Conservation (phyloP, 1,140 invertebrate species). For the Epicauta chinensis region DNA sequence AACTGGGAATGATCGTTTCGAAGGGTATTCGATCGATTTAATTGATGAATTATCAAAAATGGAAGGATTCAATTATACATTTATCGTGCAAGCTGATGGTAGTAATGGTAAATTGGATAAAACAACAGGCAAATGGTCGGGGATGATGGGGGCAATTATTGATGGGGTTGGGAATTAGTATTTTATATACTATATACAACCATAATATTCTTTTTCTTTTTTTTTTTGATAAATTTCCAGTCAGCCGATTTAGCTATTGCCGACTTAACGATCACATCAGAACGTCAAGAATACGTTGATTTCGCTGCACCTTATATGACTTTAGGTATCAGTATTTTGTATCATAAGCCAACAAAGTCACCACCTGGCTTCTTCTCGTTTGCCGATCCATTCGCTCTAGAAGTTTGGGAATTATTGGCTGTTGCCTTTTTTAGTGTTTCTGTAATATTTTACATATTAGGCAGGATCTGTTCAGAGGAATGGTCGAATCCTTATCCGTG, state of each 20-base stretch:
- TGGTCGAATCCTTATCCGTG: constrained; percentile 78
- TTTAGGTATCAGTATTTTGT: constrained; percentile 78
- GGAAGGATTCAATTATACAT: constrained; percentile 79
- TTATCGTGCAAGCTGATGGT: constrained; percentile 66
- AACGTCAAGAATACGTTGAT: constrained; percentile 79
- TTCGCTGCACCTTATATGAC: constrained; percentile 88
- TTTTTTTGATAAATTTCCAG: constrained; percentile 9
- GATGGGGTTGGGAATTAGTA: constrained; percentile 19
- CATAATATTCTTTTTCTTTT: neutral
- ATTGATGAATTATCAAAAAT: constrained; percentile 65
- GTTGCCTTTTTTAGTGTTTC: constrained; percentile 71
- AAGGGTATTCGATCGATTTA: constrained; percentile 74
- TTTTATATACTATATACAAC: too few species aligned
- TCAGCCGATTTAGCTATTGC: constrained; percentile 70
- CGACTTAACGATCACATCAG: constrained; percentile 80
- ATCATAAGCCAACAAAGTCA: constrained; percentile 68
- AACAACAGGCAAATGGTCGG: constrained; percentile 67
- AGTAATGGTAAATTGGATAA: constrained; percentile 62
- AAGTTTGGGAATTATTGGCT: constrained; percentile 75
- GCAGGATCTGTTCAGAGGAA: constrained; percentile 68
- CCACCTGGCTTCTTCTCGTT: constrained; percentile 79
- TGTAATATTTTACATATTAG: constrained; percentile 71
- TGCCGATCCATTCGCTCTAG: constrained; percentile 72
- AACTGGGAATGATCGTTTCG: constrained; percentile 70
- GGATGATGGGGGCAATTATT: constrained; percentile 79